Evolutionary conservation across 2,113 vertebrate species (phyloP).

Genomic region (Propithecus coquereli): DNA sequence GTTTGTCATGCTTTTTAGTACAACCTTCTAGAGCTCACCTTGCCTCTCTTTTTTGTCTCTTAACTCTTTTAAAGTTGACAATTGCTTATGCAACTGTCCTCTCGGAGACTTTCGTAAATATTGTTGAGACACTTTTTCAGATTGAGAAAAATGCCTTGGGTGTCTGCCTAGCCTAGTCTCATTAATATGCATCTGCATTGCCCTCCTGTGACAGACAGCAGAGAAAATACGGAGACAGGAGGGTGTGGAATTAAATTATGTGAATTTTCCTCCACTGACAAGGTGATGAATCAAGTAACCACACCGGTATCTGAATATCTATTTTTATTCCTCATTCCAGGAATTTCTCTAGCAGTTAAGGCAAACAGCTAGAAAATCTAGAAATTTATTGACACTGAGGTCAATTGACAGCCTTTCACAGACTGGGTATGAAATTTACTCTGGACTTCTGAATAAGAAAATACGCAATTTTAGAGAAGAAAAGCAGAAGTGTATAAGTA

Average conservation of each 20-base stretch:
- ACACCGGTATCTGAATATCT: slow-evolving; percentile 24
- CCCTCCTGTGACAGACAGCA: slow-evolving; percentile 56
- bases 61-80: slow-evolving; percentile 35
- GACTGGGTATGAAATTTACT: background rate
- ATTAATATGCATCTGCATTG: slow-evolving; percentile 56
- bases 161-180: slow-evolving; percentile 44
- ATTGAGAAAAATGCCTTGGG: slow-evolving; percentile 59
- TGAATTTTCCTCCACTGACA: slow-evolving; percentile 61
- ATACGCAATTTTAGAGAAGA: background rate
- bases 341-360: slow-evolving; percentile 47
- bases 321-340: slow-evolving; percentile 50
- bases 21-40: background rate
- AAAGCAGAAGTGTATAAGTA: background rate
- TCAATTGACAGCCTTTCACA: background rate
- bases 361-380: slow-evolving; percentile 43
- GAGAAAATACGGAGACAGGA: slow-evolving; percentile 41
- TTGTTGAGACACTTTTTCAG: slow-evolving; percentile 27
- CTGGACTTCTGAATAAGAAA: background rate
- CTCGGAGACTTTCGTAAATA: slow-evolving; percentile 50
- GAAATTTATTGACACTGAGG: slow-evolving; percentile 15
- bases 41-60: background rate
- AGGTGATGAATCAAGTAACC: slow-evolving; percentile 61
- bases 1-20: background rate
- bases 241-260: slow-evolving; percentile 55
- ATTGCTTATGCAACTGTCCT: slow-evolving; percentile 64